Conservation (phyloP, 1,140 invertebrate genomes). For the Atta cephalotes region DNA sequence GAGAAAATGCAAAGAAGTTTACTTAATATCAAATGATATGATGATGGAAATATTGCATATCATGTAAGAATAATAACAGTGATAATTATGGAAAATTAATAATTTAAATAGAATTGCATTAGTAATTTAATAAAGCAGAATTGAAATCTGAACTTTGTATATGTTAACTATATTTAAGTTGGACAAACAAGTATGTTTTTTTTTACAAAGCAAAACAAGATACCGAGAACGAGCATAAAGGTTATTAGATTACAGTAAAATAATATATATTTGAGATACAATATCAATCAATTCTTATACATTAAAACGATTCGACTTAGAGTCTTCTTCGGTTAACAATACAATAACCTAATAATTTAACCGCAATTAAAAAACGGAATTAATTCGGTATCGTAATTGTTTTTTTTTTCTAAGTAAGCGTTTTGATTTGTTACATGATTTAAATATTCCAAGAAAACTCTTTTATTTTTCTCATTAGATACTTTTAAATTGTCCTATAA, state of each 20-base stretch:
- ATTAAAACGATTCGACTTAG: too few species aligned
- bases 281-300: too few species aligned
- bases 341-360: too few species aligned
- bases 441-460: not conserved
- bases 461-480: not conserved
- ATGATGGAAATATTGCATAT: not conserved
- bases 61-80: not conserved
- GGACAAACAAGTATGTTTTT: not conserved
- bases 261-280: too few species aligned
- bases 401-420: not conserved
- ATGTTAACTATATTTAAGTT: not conserved
- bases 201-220: not conserved
- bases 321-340: too few species aligned
- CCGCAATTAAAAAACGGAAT: too few species aligned
- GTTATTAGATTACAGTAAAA: too few species aligned
- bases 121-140: not conserved
- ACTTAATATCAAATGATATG: constrained; percentile 6
- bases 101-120: not conserved
- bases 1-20: constrained; percentile 40
- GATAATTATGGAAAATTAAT: not conserved
- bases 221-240: too few species aligned
- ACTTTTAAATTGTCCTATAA: not conserved
- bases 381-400: too few species aligned
- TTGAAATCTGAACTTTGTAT: not conserved
- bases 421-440: not conserved